A percentile compares a stretch with the other conserved stretches of the same genome.
These are phyloP conservation scores for Porites australiensis DNA, from an alignment of 64 coral and sea anemone genomes.

Conservation along the genomic window DNA sequence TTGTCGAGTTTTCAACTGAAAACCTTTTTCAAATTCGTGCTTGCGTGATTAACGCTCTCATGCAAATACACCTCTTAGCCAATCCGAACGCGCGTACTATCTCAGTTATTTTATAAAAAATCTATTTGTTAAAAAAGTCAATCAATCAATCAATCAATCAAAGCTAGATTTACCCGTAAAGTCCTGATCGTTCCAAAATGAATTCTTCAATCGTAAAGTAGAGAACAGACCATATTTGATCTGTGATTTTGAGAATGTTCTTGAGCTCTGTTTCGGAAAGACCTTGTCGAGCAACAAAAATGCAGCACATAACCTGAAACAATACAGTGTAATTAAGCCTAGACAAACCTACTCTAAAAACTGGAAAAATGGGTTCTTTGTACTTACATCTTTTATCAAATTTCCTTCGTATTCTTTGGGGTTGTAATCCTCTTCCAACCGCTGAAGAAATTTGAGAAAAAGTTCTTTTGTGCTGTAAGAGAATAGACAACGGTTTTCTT, in stretches of 20 bases:
- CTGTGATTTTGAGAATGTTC: slow-evolving; percentile 65
- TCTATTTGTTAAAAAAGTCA: no score
- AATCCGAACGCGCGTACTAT: no score
- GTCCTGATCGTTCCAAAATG: slow-evolving; percentile 77
- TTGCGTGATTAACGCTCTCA: no score
- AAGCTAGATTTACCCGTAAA: slow-evolving; percentile 65
- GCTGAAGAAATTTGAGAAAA: slow-evolving; percentile 86
- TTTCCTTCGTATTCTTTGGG: slow-evolving; percentile 85
- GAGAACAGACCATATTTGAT: slow-evolving; percentile 82
- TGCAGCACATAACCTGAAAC: slow-evolving; percentile 82
- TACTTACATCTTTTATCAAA: slow-evolving; percentile 85
- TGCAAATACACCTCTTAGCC: no score
- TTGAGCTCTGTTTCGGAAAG: slow-evolving; percentile 86
- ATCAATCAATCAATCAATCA: background rate
- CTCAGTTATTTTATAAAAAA: no score
- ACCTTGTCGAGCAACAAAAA: slow-evolving; percentile 80
- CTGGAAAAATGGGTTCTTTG: background rate
- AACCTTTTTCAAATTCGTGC: no score
- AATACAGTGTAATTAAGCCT: no score
- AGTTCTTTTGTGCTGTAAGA: slow-evolving; percentile 67
- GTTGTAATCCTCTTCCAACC: slow-evolving; percentile 90
- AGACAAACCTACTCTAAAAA: background rate
- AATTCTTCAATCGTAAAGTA: slow-evolving; percentile 90
- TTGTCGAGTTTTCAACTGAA: no score
- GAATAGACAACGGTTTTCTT: no score